Conservation (phyloP, 2,888 invertebrate genomes). For the Cheilosia grossa region DNA sequence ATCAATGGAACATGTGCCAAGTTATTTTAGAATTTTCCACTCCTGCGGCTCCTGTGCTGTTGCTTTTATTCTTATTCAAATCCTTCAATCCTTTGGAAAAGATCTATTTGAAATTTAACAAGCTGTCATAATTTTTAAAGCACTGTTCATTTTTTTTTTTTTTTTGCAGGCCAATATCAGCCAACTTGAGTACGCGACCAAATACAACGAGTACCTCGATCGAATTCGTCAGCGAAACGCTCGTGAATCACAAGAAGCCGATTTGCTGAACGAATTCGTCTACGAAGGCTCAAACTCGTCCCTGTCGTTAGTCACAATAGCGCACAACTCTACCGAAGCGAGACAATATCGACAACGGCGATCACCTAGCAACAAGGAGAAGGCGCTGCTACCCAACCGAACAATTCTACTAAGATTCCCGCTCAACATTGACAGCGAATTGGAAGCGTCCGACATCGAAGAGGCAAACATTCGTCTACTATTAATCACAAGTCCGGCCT, state of each 20-base stretch:
- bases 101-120: too few relatives aligned
- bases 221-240: conserved; percentile 80
- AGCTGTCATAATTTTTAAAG: background rate
- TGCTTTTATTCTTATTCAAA: too few relatives aligned
- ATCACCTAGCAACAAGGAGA: conserved; percentile 46
- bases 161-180: conserved; percentile 86
- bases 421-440: conserved; percentile 73
- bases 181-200: conserved; percentile 86
- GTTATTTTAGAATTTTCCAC: too few relatives aligned
- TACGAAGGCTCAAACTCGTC: conserved; percentile 47
- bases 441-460: conserved; percentile 78
- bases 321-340: conserved; percentile 74
- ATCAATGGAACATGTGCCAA: too few relatives aligned
- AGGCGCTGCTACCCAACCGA: conserved; percentile 52
- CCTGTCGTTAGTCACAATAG: conserved; percentile 78
- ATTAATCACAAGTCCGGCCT: conserved; percentile 79
- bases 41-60: too few relatives aligned
- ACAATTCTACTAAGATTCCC: conserved; percentile 77
- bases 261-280: conserved; percentile 18
- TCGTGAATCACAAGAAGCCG: conserved; percentile 63
- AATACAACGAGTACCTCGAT: conserved; percentile 86
- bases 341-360: conserved; percentile 38
- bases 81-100: too few relatives aligned
- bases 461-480: conserved; percentile 81
- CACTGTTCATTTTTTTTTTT: background rate